Evolutionary conservation across 1,140 invertebrate species (phyloP), one percentile per base, ranked within the genome.

Genomic region (Scaptodrosophila lebanonensis): DNA sequence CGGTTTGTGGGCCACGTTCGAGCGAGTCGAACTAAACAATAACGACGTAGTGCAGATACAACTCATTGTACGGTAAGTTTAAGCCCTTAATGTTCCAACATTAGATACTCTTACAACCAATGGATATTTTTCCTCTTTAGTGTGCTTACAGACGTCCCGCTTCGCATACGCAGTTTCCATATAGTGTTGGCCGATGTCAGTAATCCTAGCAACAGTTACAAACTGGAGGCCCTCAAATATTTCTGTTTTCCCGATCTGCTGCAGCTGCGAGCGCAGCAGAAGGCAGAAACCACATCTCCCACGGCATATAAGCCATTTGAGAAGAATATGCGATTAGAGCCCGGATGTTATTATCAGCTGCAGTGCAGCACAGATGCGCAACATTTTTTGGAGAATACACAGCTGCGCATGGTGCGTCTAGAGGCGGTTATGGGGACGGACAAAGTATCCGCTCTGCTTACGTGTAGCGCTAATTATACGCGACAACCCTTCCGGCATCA

Each of bases 1-100:
- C 25, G 89, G 90, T 76, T 87, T 90, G 9, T 90, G 89, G 69
- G 86, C 88, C 20, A 89, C 88, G 61, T 91, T 91, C 67, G 88
- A 87, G 12, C 88, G 89, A 42, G 71, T 83, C 15, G 89, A 88
- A 66, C 87, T 90, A 25, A 89, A 89, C 72, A 89, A 90, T 64
- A 89, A 90, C 83, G 89, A 90, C 56, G 70, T 69, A 7, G 76
- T 90, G 16, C 87, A 88, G 58, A 71, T 91, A 39, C 87, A 89
- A 62, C 39, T 90, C 2, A 89, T 89, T 83, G 87, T 90, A 0
- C 88, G 89, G 71, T 87, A 30, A 67, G 73, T 47, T 27, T 4
- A 5, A 25, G n/a, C n/a, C n/a, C n/a, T n/a, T n/a, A 11, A 7
- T 1, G 0, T 2, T 17, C n/a, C n/a, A 35, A n/a, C n/a, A n/a